A percentile compares a stretch with the other conserved stretches of the same genome.
Evolutionary conservation across 35 echinoderm and acorn worm species (phyloP).

Genomic region (Stichopus chloronotus): DNA sequence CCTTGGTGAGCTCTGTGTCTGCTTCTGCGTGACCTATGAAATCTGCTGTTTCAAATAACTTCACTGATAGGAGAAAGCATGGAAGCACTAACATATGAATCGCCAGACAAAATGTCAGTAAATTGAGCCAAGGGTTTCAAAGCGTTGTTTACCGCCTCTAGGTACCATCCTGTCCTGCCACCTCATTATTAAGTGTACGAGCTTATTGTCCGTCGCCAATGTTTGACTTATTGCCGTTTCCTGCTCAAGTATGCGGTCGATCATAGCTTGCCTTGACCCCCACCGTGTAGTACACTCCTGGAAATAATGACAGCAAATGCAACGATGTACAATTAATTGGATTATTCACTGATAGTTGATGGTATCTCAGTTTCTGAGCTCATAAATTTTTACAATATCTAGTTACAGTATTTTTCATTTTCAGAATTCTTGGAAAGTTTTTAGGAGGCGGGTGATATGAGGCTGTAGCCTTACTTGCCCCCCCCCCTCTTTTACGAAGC

Average conservation of each 20-base stretch:
- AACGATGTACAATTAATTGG: too few species aligned
- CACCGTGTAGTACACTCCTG: constrained; percentile 26
- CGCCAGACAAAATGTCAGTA: constrained; percentile 28
- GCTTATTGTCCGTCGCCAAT: background rate
- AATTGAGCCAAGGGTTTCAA: constrained; percentile 2
- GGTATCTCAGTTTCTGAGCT: too few species aligned
- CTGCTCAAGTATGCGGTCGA: constrained; percentile 23
- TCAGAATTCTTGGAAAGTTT: too few species aligned
- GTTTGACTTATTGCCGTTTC: constrained; percentile 10
- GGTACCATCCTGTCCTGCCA: constrained; percentile 37
- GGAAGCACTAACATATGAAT: constrained; percentile 8
- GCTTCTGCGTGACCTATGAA: background rate
- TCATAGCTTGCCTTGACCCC: constrained; percentile 16
- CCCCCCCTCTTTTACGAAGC: too few species aligned
- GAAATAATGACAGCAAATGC: too few species aligned
- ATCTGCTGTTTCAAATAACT: background rate
- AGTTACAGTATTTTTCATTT: too few species aligned
- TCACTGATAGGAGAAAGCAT: background rate
- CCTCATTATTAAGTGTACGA: background rate
- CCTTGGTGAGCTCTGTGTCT: constrained; percentile 19
- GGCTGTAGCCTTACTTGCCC: too few species aligned
- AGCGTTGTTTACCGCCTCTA: constrained; percentile 12
- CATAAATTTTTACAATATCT: too few species aligned
- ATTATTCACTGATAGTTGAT: too few species aligned
- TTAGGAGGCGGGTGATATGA: too few species aligned